A percentile compares a stretch with the other conserved stretches of the same genome.
These are phyloP conservation scores for Microtus ochrogaster DNA, from an alignment of 2,113 vertebrate species.

Conservation along the genomic window DNA sequence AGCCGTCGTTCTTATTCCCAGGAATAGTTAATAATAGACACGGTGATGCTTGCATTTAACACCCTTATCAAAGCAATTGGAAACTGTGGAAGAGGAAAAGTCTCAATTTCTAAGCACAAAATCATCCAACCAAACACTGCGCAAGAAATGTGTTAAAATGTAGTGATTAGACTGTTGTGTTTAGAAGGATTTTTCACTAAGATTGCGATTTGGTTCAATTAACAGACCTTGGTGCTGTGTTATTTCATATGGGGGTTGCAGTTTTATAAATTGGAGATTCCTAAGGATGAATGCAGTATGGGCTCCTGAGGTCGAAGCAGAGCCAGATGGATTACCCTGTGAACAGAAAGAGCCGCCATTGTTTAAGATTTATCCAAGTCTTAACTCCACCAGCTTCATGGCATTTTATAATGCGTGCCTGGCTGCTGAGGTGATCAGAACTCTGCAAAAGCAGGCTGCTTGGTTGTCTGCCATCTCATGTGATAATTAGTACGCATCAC, in stretches of 20 bases:
- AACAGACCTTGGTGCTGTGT: background rate
- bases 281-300: background rate
- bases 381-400: background rate
- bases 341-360: background rate
- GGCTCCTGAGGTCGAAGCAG: background rate
- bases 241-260: constrained; percentile 22
- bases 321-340: background rate
- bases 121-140: constrained; percentile 45
- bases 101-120: constrained; percentile 59
- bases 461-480: constrained; percentile 33
- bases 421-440: constrained; percentile 1
- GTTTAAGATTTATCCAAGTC: background rate
- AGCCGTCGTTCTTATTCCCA: constrained; percentile 60
- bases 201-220: constrained; percentile 54
- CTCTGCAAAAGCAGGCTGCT: background rate
- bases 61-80: constrained; percentile 60
- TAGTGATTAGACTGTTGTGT: constrained; percentile 49
- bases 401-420: constrained; percentile 22
- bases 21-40: constrained; percentile 70
- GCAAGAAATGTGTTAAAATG: constrained; percentile 47
- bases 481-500: constrained; percentile 48
- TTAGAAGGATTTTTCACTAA: constrained; percentile 48
- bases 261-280: constrained; percentile 23
- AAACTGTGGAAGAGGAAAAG: constrained; percentile 60
- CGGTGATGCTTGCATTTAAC: constrained; percentile 56